Evolutionary conservation across 2,888 invertebrate species (phyloP).

Genomic region (Exocentrus adspersus): DNA sequence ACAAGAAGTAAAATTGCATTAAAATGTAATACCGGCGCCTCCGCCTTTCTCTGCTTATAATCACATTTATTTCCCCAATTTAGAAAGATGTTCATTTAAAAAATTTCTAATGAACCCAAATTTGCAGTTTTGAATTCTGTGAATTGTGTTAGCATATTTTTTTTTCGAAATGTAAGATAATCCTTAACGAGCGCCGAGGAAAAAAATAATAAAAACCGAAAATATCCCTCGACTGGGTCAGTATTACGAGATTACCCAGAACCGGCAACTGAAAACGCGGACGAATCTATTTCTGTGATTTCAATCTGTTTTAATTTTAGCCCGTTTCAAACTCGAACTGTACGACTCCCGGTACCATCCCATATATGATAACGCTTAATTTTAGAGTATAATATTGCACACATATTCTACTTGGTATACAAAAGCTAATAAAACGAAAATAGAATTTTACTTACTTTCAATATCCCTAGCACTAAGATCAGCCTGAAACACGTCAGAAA

Average conservation of each 20-base stretch:
- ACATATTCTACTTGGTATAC: slow-evolving; percentile 28
- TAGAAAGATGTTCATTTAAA: no score
- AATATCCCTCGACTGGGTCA: slow-evolving; percentile 25
- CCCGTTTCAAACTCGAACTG: slow-evolving; percentile 14
- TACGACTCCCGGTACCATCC: slow-evolving; percentile 34
- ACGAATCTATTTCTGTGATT: slow-evolving; percentile 35
- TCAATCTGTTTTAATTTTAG: slow-evolving; percentile 41
- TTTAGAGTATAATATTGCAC: slow-evolving; percentile 43
- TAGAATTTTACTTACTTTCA: slow-evolving; percentile 79
- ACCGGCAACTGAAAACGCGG: slow-evolving; percentile 9
- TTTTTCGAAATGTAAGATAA: no score
- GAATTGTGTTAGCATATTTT: no score
- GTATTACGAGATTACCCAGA: slow-evolving; percentile 29
- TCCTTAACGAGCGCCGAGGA: background rate
- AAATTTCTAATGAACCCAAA: no score
- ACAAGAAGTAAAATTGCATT: no score
- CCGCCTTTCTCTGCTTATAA: no score
- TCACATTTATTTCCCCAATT: no score
- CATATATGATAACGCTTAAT: slow-evolving; percentile 51
- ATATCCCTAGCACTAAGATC: slow-evolving; percentile 88
- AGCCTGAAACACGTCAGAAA: slow-evolving; percentile 70
- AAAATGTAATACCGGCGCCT: no score
- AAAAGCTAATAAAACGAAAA: slow-evolving; percentile 30
- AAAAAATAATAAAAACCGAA: background rate
- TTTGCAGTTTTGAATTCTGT: no score